Evolutionary conservation across 2,888 invertebrate species (phyloP).

Genomic region (Calameuta filiformis): DNA sequence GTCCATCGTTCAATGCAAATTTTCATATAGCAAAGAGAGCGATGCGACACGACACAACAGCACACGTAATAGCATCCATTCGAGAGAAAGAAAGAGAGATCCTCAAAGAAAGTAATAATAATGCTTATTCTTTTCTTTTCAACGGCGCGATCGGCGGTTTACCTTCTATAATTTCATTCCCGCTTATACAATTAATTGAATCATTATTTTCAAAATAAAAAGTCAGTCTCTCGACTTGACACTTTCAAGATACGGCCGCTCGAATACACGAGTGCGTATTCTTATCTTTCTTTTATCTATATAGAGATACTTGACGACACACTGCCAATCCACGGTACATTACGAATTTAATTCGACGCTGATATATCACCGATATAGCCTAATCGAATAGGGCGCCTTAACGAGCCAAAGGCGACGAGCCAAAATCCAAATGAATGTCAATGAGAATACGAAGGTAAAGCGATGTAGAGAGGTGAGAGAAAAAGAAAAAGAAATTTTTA

Average conservation of each 20-base stretch:
- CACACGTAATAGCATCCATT: not conserved
- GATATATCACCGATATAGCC: not conserved
- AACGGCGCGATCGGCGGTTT: not conserved
- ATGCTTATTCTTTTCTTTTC: not conserved
- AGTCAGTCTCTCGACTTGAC: not conserved
- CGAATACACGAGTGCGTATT: not conserved
- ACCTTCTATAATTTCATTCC: not conserved
- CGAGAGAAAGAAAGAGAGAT: not conserved
- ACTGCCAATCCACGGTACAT: constrained; percentile 58
- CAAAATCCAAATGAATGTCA: not conserved
- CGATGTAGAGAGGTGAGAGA: not conserved
- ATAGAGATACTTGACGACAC: constrained; percentile 22
- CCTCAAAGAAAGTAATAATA: not conserved
- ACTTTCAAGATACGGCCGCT: not conserved
- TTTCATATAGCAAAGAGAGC: not conserved
- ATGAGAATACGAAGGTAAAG: not conserved
- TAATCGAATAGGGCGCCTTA: not conserved
- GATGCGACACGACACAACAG: not conserved
- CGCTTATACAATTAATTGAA: not conserved
- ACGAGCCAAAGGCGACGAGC: not conserved
- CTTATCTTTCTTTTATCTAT: not conserved
- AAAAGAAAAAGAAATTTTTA: not conserved
- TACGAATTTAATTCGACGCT: constrained; percentile 51
- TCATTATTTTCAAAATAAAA: not conserved
- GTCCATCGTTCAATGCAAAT: not conserved